Evolutionary conservation across 2,113 vertebrate species (phyloP).

Genomic region (Cairina moschata): DNA sequence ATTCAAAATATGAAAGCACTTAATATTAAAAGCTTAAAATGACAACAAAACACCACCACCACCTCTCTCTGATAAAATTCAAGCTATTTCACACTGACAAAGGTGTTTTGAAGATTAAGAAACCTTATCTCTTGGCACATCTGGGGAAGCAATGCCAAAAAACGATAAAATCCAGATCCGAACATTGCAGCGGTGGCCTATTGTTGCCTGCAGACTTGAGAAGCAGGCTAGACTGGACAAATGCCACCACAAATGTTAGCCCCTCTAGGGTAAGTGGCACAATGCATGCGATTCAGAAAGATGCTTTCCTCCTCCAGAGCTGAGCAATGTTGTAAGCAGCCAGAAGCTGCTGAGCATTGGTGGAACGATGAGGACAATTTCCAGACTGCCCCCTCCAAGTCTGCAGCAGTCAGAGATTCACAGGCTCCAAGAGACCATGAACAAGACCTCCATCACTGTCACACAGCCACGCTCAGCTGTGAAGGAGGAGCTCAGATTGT

Average conservation of each 20-base stretch:
- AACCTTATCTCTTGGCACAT: background rate
- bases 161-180: background rate
- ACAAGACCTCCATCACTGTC: background rate
- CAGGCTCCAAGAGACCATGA: background rate
- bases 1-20: background rate
- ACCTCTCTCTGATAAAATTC: background rate
- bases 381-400: background rate
- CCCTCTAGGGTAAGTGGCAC: background rate
- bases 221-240: background rate
- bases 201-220: background rate
- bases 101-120: background rate
- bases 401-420: background rate
- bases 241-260: background rate
- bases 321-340: background rate
- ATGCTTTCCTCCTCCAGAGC: background rate
- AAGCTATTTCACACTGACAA: background rate
- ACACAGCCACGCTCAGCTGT: accelerated
- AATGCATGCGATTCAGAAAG: background rate
- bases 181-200: background rate
- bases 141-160: background rate
- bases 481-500: background rate
- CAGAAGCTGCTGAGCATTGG: background rate
- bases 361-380: background rate
- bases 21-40: background rate
- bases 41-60: background rate